Evolutionary conservation across 2,888 invertebrate species (phyloP).

Genomic region (Idaea biselata): DNA sequence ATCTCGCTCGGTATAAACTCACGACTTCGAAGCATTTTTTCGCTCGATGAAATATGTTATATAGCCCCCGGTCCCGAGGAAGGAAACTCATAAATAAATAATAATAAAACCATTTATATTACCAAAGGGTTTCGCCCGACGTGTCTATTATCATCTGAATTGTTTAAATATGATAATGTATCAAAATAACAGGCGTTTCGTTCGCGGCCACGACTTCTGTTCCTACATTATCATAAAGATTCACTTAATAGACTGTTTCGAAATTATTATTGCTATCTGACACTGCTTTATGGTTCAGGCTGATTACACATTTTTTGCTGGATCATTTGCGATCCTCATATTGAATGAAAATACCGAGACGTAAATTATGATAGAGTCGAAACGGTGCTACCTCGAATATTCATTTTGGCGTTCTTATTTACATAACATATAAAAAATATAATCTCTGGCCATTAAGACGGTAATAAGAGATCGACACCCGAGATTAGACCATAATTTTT

Average conservation of each 20-base stretch:
- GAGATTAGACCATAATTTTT: constrained; percentile 49
- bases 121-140: constrained; percentile 79
- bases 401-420: constrained; percentile 30
- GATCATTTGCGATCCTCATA: constrained; percentile 46
- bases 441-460: constrained; percentile 44
- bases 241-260: constrained; percentile 78
- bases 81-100: constrained; percentile 80
- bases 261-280: constrained; percentile 75
- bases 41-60: constrained; percentile 78
- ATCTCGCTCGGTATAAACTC: constrained; percentile 71
- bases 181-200: constrained; percentile 77
- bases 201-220: constrained; percentile 76
- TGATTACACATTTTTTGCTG: constrained; percentile 59
- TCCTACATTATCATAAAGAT: constrained; percentile 77
- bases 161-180: constrained; percentile 81
- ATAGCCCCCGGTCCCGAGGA: constrained; percentile 73
- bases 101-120: constrained; percentile 81
- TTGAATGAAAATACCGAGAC: constrained; percentile 41
- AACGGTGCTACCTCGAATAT: constrained; percentile 27
- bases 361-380: constrained; percentile 38
- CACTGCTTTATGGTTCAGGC: constrained; percentile 62
- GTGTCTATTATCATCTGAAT: constrained; percentile 81
- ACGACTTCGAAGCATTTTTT: constrained; percentile 77
- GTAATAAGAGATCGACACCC: constrained; percentile 53
- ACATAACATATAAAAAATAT: constrained; percentile 39